Evolutionary conservation across 2,888 invertebrate genomes (phyloP), one percentile per base, ranked within the genome.

Genomic region (Cryptus viduatorius): DNA sequence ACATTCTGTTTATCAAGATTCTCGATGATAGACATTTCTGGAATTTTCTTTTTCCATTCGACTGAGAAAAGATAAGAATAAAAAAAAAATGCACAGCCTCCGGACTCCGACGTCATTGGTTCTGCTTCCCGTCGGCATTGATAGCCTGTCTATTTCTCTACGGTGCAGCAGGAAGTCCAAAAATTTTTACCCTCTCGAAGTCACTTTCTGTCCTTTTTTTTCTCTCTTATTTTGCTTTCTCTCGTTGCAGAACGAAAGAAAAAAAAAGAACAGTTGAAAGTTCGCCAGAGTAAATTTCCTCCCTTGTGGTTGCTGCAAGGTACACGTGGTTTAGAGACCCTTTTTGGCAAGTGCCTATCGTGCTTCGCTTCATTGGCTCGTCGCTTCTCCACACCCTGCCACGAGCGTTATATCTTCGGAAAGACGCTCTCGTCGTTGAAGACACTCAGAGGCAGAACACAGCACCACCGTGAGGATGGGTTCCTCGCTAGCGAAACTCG

Each of bases 341-440:
- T 80, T 84, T 87, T 82, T 85, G 85, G 86, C 84, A 86, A 67
- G 83, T 82, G 79, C 79, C 85, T 86, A 86, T 86, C 87, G 83
- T 78, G 53, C 69, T 65, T 81, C 69, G 44, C 67, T 84, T 82
- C 85, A 83, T 82, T 84, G 84, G 82, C 73, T 79, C 80, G 53
- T 64, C 37, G 19, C 64, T 81, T 44, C 69, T 53, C 48, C 48
- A 14, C 69, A 72, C 73, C 64, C 56, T 56, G 16, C 29, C 72
- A 16, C 53, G 19, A 31, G 19, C 68, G 75, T 79, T 61, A 16
- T 67, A 69, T 50, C 44, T 31, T 64, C 29, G 61, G 61, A 44
- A 53, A 59, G 69, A 56, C 48, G 61, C 29, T 12, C 31, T 3
- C 37, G 53, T 19, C 31, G 61, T 31, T 59, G 71, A 50, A 44